phyloP scores from a whole-genome alignment of 1,140 invertebrate species.

The Arctopsyche grandis region DNA sequence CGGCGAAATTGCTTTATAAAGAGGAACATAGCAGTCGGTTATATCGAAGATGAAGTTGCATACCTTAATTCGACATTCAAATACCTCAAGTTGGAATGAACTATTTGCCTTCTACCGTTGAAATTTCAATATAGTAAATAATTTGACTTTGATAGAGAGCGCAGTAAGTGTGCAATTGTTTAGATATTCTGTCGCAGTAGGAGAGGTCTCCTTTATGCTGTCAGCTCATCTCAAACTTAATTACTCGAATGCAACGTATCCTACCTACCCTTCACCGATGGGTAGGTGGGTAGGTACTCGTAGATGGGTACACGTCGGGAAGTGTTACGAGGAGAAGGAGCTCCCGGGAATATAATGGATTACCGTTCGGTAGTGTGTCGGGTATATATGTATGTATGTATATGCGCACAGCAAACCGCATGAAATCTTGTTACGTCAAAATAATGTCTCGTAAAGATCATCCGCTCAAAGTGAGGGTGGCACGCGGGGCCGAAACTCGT shows the following conservation, averaged over 20 bases:
- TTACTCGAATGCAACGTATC: conserved; percentile 3
- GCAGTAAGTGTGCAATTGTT: too few relatives aligned
- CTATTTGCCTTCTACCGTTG: too few relatives aligned
- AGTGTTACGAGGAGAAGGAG: neutral
- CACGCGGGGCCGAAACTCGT: neutral
- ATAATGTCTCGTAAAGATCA: conserved; percentile 29
- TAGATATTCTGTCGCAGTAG: too few relatives aligned
- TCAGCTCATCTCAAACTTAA: conserved; percentile 1
- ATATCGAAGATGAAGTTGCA: too few relatives aligned
- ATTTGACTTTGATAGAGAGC: too few relatives aligned
- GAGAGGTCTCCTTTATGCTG: neutral
- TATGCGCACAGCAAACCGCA: conserved; percentile 2
- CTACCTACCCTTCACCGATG: too few relatives aligned
- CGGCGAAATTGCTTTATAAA: too few relatives aligned
- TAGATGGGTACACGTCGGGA: neutral
- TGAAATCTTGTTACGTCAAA: conserved; percentile 25
- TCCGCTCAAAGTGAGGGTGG: neutral
- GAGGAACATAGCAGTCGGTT: too few relatives aligned
- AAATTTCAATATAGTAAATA: too few relatives aligned
- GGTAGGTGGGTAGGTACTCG: neutral
- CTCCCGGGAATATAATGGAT: conserved; percentile 20
- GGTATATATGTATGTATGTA: too few relatives aligned
- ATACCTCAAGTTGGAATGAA: too few relatives aligned
- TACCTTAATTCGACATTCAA: too few relatives aligned
- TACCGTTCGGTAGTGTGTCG: neutral